Percentiles rank a stretch among this genome's conserved stretches.
Conservation (phyloP, 2,888 invertebrate genomes). For the Allolobophora icterica region DNA sequence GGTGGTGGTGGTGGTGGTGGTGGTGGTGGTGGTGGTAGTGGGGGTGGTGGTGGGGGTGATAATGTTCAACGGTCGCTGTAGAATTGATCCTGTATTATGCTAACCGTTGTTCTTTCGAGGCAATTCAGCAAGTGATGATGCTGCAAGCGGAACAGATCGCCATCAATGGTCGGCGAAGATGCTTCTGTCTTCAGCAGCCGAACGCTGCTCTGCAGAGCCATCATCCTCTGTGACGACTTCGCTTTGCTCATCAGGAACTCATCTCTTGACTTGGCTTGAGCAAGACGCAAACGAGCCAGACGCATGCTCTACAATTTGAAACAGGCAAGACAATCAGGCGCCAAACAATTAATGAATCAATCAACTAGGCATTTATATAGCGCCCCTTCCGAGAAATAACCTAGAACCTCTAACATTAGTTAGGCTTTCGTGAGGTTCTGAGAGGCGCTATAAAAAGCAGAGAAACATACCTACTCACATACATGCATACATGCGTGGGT, state of each 20-base stretch:
- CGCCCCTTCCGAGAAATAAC: too few species aligned
- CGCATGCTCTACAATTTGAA: neutral
- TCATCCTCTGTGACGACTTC: neutral
- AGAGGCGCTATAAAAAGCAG: neutral
- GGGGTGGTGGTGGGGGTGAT: neutral
- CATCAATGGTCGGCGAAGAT: slow-evolving; percentile 23
- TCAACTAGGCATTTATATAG: too few species aligned
- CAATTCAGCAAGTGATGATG: slow-evolving; percentile 77
- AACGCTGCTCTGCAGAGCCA: slow-evolving; percentile 23
- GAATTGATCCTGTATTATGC: slow-evolving; percentile 54
- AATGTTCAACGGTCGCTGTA: neutral
- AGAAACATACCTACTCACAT: neutral
- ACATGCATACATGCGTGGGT: neutral
- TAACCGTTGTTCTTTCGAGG: slow-evolving; percentile 94
- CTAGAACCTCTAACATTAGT: neutral
- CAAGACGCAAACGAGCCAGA: neutral
- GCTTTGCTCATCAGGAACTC: slow-evolving; percentile 13
- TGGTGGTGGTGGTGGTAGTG: neutral
- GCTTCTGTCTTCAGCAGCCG: slow-evolving; percentile 26
- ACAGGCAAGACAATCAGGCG: neutral
- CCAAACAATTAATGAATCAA: neutral
- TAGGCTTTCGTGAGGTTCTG: neutral
- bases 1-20: neutral
- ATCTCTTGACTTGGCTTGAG: neutral
- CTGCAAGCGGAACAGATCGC: slow-evolving; percentile 44